Percentiles rank a stretch among this genome's conserved stretches.
These are phyloP conservation scores for Barnardius zonarius DNA, from an alignment of 2,113 vertebrate species.

Conservation along the genomic window DNA sequence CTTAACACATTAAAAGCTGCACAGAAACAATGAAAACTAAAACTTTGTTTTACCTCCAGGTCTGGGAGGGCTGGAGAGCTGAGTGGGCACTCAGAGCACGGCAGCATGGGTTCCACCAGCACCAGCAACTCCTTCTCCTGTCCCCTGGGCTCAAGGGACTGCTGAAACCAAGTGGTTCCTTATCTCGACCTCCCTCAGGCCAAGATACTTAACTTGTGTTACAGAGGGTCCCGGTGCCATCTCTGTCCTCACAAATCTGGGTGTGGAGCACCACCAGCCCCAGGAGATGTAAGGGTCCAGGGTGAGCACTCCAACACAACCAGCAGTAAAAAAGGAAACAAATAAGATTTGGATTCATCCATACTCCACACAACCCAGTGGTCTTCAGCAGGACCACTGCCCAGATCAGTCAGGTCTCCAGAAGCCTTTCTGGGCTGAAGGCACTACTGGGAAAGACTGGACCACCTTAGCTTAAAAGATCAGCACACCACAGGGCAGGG, in stretches of 20 bases:
- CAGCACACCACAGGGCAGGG: too few relatives aligned
- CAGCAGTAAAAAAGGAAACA: background rate
- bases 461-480: background rate
- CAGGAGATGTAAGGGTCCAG: background rate
- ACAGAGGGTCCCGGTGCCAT: background rate
- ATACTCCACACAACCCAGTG: rapidly evolving
- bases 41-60: background rate
- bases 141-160: background rate
- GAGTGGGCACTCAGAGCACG: background rate
- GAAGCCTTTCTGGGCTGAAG: background rate
- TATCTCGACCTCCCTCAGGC: background rate
- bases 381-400: background rate
- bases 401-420: background rate
- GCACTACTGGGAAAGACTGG: background rate
- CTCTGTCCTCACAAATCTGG: background rate
- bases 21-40: background rate
- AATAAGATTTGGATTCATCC: rapidly evolving
- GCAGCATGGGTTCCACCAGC: background rate
- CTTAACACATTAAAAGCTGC: slow-evolving; percentile 17
- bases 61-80: background rate
- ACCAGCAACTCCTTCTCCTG: background rate
- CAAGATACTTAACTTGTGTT: background rate
- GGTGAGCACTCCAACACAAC: background rate
- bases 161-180: background rate
- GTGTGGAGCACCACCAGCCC: background rate